A percentile compares a stretch with the other conserved stretches of the same genome.
These are phyloP conservation scores for Cordilura impudica DNA, from an alignment of 2,888 invertebrate genomes.

Conservation along the genomic window DNA sequence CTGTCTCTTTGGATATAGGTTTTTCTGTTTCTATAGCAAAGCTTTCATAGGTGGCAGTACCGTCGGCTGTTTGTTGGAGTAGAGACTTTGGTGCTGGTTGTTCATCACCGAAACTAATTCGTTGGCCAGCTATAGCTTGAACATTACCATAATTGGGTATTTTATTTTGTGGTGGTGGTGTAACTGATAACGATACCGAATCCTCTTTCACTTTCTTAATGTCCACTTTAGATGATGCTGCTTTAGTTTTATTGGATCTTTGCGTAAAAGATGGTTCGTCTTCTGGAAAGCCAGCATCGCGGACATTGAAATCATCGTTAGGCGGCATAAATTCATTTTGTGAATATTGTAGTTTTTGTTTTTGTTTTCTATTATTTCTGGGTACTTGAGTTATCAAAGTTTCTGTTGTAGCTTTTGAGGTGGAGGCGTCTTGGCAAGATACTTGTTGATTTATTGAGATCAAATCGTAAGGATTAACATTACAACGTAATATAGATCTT, in stretches of 20 bases:
- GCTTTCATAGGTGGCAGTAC: constrained; percentile 76
- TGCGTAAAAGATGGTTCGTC: constrained; percentile 66
- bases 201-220: constrained; percentile 40
- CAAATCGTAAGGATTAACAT: constrained; percentile 90
- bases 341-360: constrained; percentile 56
- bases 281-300: constrained; percentile 73
- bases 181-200: neutral
- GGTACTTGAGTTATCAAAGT: constrained; percentile 3
- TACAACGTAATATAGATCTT: constrained; percentile 88
- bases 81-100: constrained; percentile 73
- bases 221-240: constrained; percentile 18
- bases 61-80: constrained; percentile 74
- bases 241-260: constrained; percentile 34
- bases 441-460: constrained; percentile 80
- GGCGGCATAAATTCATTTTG: constrained; percentile 78
- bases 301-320: constrained; percentile 79
- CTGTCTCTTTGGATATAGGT: constrained; percentile 10
- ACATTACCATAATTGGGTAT: constrained; percentile 79
- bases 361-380: constrained; percentile 49
- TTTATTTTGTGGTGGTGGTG: constrained; percentile 32
- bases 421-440: constrained; percentile 28
- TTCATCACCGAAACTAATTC: constrained; percentile 82
- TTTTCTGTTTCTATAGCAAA: constrained; percentile 16
- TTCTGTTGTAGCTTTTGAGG: constrained; percentile 13
- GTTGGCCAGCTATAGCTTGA: constrained; percentile 84